Conservation (phyloP, 2,888 invertebrate species). For the Achlya flavicornis region DNA sequence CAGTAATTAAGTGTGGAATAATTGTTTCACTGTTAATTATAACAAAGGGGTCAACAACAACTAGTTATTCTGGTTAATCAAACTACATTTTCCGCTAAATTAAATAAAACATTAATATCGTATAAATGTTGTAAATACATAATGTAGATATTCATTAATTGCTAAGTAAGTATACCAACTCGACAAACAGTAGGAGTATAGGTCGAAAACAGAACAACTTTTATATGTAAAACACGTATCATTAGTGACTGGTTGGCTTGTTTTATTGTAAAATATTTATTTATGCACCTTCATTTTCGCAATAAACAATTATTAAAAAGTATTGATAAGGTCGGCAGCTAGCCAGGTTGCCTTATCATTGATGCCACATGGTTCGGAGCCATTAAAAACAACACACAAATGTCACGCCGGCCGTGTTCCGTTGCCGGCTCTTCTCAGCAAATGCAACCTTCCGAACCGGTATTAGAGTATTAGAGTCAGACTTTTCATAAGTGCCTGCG, state of each 20-base stretch:
- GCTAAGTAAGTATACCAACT: neutral
- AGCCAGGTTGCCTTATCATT: too few relatives aligned
- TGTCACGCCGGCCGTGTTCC: too few relatives aligned
- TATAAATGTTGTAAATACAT: neutral
- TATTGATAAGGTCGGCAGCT: too few relatives aligned
- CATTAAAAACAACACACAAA: too few relatives aligned
- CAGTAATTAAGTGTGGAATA: neutral
- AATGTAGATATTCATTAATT: slow-evolving; percentile 1
- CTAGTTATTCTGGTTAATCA: slow-evolving; percentile 6
- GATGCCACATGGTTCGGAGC: too few relatives aligned
- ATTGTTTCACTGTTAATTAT: slow-evolving; percentile 2
- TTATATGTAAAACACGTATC: neutral
- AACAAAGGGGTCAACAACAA: slow-evolving; percentile 5
- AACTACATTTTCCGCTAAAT: slow-evolving; percentile 4
- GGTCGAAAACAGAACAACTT: neutral
- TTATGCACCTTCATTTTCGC: neutral
- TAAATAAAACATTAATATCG: neutral
- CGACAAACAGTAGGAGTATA: neutral
- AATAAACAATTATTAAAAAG: neutral
- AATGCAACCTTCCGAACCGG: too few relatives aligned
- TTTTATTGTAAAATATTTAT: neutral
- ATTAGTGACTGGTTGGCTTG: neutral
- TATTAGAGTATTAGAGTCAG: too few relatives aligned
- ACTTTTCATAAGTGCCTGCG: too few relatives aligned
- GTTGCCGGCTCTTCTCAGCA: too few relatives aligned